Conservation (phyloP, 2,888 invertebrate genomes). For the Desoria tigrina region DNA sequence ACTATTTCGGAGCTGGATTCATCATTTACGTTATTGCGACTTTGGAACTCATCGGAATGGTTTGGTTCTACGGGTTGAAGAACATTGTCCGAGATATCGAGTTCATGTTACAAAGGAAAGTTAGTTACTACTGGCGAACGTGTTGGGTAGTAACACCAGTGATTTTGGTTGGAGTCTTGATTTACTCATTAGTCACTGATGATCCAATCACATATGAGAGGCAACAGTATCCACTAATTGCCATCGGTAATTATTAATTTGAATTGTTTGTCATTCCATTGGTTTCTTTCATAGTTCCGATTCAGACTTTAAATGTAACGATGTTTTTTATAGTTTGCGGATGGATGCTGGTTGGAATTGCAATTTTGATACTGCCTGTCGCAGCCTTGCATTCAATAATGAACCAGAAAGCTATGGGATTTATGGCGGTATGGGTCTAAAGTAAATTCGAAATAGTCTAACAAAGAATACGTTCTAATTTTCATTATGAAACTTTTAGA, state of each 20-base stretch:
- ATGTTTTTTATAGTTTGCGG: conserved; percentile 30
- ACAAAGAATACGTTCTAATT: neutral
- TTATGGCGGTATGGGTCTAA: conserved; percentile 19
- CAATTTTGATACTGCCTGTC: conserved; percentile 59
- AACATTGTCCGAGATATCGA: conserved; percentile 72
- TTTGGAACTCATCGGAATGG: conserved; percentile 62
- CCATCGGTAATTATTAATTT: conserved; percentile 20
- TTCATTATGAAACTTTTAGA: neutral
- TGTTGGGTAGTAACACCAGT: too few species aligned
- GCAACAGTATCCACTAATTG: conserved; percentile 24
- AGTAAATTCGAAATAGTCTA: neutral
- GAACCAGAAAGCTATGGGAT: conserved; percentile 39
- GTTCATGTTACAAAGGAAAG: conserved; percentile 73
- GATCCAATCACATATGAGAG: conserved; percentile 12
- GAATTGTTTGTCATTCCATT: neutral
- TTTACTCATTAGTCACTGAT: conserved; percentile 62
- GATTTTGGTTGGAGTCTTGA: conserved; percentile 69
- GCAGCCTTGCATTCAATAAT: conserved; percentile 58
- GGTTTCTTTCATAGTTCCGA: neutral
- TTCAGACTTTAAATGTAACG: too few species aligned
- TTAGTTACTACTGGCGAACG: conserved; percentile 73
- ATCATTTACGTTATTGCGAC: conserved; percentile 64
- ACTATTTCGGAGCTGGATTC: conserved; percentile 66
- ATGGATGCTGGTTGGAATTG: conserved; percentile 54
- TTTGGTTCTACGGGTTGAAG: conserved; percentile 63